Conservation (phyloP, 2,113 vertebrate species). For the Heloderma charlesbogerti region DNA sequence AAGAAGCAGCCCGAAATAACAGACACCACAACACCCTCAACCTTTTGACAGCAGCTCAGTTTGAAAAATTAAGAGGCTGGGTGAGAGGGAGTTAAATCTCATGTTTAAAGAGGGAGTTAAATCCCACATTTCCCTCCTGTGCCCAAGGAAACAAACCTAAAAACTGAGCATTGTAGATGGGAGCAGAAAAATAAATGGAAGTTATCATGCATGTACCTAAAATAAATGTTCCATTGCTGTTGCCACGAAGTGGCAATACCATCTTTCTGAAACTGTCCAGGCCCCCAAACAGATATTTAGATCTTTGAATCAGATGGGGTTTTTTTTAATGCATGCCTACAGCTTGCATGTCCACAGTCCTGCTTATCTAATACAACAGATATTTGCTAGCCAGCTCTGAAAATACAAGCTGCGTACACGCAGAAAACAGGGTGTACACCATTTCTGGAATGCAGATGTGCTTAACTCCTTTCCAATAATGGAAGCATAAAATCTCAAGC, state of each 20-base stretch:
- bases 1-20: neutral
- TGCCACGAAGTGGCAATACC: neutral
- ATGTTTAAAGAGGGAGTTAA: neutral
- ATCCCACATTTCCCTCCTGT: neutral
- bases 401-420: neutral
- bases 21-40: neutral
- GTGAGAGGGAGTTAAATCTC: neutral
- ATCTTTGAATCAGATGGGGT: neutral
- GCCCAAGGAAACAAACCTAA: neutral
- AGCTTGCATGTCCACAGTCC: neutral
- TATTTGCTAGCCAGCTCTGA: neutral
- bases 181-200: neutral
- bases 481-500: neutral
- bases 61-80: neutral
- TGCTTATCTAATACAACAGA: neutral
- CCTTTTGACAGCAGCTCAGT: neutral
- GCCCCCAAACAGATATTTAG: neutral
- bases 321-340: neutral
- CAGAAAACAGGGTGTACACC: neutral
- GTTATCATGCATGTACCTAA: neutral
- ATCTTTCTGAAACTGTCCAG: neutral
- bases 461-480: slow-evolving; percentile 7
- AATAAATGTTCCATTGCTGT: neutral
- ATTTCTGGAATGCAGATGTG: slow-evolving; percentile 2
- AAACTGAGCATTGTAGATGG: neutral